These are phyloP conservation scores for Amphibalanus amphitrite DNA, from an alignment of 1,140 invertebrate species.

Conservation along the genomic window DNA sequence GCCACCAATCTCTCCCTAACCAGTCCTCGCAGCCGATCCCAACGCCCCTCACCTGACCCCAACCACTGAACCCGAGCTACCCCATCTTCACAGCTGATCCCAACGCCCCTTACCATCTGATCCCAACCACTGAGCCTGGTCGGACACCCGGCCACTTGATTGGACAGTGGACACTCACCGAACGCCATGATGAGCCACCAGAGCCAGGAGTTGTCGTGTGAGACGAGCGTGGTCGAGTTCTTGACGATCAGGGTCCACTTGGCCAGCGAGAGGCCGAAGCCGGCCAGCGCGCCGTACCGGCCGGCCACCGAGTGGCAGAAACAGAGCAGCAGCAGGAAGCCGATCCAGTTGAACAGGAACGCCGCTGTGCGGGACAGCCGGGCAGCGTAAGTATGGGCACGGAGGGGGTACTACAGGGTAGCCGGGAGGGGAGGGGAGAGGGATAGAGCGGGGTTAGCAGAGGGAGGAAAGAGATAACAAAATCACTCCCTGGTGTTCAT, in stretches of 20 bases:
- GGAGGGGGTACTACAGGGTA: background rate
- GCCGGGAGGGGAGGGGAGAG: background rate
- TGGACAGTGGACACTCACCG: too few species aligned
- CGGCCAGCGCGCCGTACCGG: constrained; percentile 74
- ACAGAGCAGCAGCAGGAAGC: constrained; percentile 75
- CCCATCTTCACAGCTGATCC: too few species aligned
- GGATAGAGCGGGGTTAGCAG: background rate
- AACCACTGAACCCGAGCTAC: too few species aligned
- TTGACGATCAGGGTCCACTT: constrained; percentile 91
- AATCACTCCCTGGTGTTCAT: background rate
- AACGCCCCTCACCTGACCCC: too few species aligned
- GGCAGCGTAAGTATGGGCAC: background rate
- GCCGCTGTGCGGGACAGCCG: constrained; percentile 35
- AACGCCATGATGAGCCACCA: constrained; percentile 81
- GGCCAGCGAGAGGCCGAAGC: constrained; percentile 75
- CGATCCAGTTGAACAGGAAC: constrained; percentile 88
- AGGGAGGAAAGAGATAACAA: background rate
- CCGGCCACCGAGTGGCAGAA: constrained; percentile 86
- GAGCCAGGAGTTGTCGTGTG: constrained; percentile 59
- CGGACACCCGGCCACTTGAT: too few species aligned
- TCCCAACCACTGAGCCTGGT: too few species aligned
- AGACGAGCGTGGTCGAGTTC: constrained; percentile 64
- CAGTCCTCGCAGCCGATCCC: too few species aligned
- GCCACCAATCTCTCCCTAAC: too few species aligned
- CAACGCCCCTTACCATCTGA: too few species aligned